phyloP scores from a whole-genome alignment of 2,888 invertebrate species.

The Cephalotes varians region DNA sequence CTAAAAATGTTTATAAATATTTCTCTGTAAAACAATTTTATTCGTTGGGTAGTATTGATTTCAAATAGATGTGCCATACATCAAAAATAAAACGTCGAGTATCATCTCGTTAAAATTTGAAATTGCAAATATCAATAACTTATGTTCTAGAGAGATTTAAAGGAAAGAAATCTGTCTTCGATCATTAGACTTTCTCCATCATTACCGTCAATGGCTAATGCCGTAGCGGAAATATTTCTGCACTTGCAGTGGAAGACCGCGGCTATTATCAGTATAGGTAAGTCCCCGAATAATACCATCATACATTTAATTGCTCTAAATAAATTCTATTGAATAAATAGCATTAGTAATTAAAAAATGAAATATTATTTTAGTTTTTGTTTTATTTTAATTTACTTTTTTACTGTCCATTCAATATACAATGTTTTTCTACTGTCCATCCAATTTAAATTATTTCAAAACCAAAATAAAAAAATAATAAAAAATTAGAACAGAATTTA shows the following conservation, averaged over 20 bases:
- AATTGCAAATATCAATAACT: not conserved
- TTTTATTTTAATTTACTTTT: not conserved
- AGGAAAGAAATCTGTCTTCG: conserved; percentile 56
- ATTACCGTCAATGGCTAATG: conserved; percentile 86
- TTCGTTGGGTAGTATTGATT: conserved; percentile 18
- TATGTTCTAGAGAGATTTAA: conserved; percentile 63
- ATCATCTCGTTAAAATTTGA: conserved; percentile 35
- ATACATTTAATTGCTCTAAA: not conserved
- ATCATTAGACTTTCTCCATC: conserved; percentile 85
- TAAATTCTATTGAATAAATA: not conserved
- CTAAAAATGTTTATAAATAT: not conserved
- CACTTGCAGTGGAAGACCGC: conserved; percentile 87
- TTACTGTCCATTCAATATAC: not conserved
- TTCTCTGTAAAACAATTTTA: not conserved
- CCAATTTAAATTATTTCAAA: not conserved
- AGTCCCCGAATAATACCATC: conserved; percentile 72
- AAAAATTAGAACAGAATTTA: too few relatives aligned
- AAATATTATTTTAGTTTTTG: conserved; percentile 4
- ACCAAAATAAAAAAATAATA: not conserved
- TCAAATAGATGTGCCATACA: not conserved
- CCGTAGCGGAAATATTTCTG: conserved; percentile 86
- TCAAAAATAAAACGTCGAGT: not conserved
- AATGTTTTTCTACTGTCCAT: not conserved
- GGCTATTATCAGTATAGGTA: conserved; percentile 87
- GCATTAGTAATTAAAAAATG: not conserved